phyloP scores from a whole-genome alignment of 2,113 vertebrate species.

The Actenoides lindsayi region DNA sequence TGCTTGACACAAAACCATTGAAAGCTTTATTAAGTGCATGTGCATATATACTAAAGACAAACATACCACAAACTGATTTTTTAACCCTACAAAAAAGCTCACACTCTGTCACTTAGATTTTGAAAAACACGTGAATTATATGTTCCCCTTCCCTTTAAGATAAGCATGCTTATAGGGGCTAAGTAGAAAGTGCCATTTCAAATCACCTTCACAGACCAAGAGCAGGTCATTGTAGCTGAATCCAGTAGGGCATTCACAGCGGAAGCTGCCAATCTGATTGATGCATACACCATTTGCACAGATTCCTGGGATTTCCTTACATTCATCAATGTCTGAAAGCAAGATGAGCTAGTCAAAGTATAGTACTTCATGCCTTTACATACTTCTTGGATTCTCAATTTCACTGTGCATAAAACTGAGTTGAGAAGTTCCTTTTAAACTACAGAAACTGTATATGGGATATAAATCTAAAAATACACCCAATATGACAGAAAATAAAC shows the following conservation, averaged over 20 bases:
- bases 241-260: slow-evolving; percentile 86
- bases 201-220: slow-evolving; percentile 85
- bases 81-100: background rate
- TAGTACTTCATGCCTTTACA: background rate
- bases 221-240: slow-evolving; percentile 88
- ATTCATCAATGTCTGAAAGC: slow-evolving; percentile 87
- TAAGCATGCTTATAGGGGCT: background rate
- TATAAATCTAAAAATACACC: background rate
- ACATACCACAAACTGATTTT: background rate
- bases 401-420: background rate
- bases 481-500: background rate
- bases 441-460: background rate
- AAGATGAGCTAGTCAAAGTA: slow-evolving; percentile 13
- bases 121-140: background rate
- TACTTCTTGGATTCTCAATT: background rate
- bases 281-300: slow-evolving; percentile 88
- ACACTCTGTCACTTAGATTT: background rate
- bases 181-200: background rate
- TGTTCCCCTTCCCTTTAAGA: background rate
- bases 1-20: background rate
- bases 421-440: background rate
- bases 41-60: background rate
- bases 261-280: slow-evolving; percentile 89
- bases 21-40: background rate
- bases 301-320: slow-evolving; percentile 86